A percentile compares a stretch with the other conserved stretches of the same genome.
Conservation (phyloP, 2,888 invertebrate genomes). For the Polymixis flavicincta region DNA sequence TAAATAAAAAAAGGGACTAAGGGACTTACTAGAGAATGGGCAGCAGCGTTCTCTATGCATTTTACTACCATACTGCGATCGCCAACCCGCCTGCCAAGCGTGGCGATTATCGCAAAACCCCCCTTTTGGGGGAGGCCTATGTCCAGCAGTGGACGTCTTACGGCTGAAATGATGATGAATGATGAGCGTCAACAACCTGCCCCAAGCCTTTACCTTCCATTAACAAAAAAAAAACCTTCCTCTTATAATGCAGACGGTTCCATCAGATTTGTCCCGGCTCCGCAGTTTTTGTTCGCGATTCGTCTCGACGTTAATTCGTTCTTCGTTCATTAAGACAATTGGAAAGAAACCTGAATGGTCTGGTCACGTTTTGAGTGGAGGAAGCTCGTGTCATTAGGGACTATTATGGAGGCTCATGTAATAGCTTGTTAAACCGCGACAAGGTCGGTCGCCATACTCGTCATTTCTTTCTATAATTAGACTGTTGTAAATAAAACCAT, state of each 20-base stretch:
- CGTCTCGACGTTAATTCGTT: constrained; percentile 59
- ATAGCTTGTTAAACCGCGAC: constrained; percentile 70
- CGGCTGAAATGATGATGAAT: no score
- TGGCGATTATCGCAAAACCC: no score
- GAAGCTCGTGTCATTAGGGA: constrained; percentile 81
- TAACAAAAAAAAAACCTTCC: constrained; percentile 15
- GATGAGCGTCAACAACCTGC: constrained; percentile 51
- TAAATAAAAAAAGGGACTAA: no score
- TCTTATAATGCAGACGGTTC: constrained; percentile 51
- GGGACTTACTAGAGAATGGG: no score
- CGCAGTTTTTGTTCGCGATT: constrained; percentile 65
- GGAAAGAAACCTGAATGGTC: constrained; percentile 62
- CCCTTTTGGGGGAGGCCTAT: no score
- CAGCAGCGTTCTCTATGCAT: no score
- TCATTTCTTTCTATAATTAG: constrained; percentile 72
- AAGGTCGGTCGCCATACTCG: constrained; percentile 70
- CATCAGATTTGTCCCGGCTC: constrained; percentile 65
- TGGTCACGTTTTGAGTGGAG: constrained; percentile 74
- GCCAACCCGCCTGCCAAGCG: no score
- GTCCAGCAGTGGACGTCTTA: no score
- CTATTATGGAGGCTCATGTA: constrained; percentile 78
- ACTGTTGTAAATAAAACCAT: constrained; percentile 54
- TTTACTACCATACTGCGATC: no score
- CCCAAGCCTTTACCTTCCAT: constrained; percentile 29
- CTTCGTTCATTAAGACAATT: constrained; percentile 67